Conservation (phyloP, 2,888 invertebrate species). For the Dendrolimus houi region DNA sequence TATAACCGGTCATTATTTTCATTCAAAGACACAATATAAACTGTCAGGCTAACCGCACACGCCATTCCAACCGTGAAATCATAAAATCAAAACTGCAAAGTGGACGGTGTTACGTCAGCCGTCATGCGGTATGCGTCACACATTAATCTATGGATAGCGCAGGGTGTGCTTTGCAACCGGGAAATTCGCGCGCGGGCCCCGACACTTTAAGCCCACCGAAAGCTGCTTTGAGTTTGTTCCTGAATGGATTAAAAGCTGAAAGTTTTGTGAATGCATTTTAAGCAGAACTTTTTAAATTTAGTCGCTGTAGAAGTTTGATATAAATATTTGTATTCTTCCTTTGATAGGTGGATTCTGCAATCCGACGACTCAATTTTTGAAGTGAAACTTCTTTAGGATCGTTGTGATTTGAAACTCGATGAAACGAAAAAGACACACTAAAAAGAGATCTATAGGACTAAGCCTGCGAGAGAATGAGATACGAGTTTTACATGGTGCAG, state of each 20-base stretch:
- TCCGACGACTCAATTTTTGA: too few species aligned
- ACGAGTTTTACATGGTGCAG: too few species aligned
- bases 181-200: conserved; percentile 49
- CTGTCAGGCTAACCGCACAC: conserved; percentile 25
- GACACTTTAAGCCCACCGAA: conserved; percentile 41
- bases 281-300: neutral
- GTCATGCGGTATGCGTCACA: conserved; percentile 40
- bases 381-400: too few species aligned
- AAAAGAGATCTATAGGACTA: too few species aligned
- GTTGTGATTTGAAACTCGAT: too few species aligned
- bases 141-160: conserved; percentile 44
- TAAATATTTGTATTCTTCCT: neutral
- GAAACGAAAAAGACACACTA: too few species aligned
- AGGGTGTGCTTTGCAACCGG: conserved; percentile 31
- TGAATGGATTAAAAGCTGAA: conserved; percentile 54
- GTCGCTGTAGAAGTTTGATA: neutral
- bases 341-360: too few species aligned
- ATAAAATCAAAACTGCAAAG: conserved; percentile 33
- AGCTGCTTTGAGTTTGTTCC: conserved; percentile 62
- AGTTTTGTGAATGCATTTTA: conserved; percentile 44
- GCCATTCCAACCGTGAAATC: conserved; percentile 19
- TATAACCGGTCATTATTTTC: neutral
- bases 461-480: too few species aligned
- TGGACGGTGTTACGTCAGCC: conserved; percentile 13
- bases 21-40: conserved; percentile 21